phyloP scores from a whole-genome alignment of 1,140 invertebrate genomes.

The Drosophila seguyi region DNA sequence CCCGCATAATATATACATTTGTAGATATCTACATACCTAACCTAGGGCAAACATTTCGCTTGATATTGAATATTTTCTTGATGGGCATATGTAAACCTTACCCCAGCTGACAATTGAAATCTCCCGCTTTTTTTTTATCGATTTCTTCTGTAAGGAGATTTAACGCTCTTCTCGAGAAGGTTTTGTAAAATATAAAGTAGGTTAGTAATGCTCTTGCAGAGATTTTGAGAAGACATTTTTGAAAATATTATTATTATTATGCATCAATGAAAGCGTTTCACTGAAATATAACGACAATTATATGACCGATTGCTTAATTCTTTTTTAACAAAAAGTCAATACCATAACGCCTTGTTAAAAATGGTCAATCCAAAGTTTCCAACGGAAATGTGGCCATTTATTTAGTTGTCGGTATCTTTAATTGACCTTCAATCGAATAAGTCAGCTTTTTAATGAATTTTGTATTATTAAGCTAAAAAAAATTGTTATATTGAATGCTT shows the following conservation, averaged over 20 bases:
- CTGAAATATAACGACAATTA: background rate
- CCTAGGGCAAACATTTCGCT: background rate
- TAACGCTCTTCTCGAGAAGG: background rate
- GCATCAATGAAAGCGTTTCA: too few species aligned
- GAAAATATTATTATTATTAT: background rate
- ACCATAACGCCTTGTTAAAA: background rate
- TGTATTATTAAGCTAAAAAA: too few species aligned
- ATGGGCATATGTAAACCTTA: background rate
- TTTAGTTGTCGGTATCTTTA: background rate
- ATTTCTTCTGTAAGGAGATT: background rate
- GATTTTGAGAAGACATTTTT: background rate
- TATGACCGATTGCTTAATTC: background rate
- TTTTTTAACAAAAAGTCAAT: background rate
- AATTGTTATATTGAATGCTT: too few species aligned
- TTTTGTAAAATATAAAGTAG: too few species aligned
- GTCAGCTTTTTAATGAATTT: background rate
- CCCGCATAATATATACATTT: background rate
- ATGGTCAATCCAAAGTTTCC: background rate
- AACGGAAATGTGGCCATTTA: background rate
- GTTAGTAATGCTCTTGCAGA: too few species aligned
- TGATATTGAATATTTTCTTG: background rate
- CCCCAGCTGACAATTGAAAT: background rate
- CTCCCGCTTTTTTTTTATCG: background rate
- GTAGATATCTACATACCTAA: background rate
- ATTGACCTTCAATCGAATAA: background rate